phyloP scores from a whole-genome alignment of 2,113 vertebrate genomes.

The Podarcis muralis region DNA sequence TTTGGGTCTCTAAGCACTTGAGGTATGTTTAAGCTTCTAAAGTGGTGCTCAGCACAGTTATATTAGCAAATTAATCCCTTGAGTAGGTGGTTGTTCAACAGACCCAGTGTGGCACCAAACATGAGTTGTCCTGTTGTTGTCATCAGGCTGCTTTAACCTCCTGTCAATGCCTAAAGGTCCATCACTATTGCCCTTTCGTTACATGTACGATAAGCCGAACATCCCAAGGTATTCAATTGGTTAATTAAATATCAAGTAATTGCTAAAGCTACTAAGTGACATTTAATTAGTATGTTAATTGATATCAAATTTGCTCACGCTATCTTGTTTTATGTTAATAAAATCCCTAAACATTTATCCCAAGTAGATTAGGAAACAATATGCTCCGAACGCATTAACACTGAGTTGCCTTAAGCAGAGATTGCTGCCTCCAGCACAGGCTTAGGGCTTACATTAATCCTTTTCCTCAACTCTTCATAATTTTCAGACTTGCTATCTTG shows the following conservation, averaged over 20 bases:
- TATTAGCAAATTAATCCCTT: slow-evolving; percentile 63
- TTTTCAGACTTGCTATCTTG: background rate
- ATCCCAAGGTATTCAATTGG: slow-evolving; percentile 69
- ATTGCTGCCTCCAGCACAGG: slow-evolving; percentile 17
- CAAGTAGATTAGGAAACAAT: slow-evolving; percentile 69
- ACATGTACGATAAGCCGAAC: slow-evolving; percentile 61
- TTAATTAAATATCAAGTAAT: slow-evolving; percentile 79
- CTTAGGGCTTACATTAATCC: slow-evolving; percentile 30
- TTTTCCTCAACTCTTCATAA: slow-evolving; percentile 20
- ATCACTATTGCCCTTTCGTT: slow-evolving; percentile 70
- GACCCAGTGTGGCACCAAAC: slow-evolving; percentile 34
- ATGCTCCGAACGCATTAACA: slow-evolving; percentile 56
- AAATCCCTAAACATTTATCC: slow-evolving; percentile 71
- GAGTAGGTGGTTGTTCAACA: slow-evolving; percentile 8
- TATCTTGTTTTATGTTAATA: slow-evolving; percentile 78
- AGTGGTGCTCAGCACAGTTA: slow-evolving; percentile 35
- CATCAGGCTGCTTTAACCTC: slow-evolving; percentile 57
- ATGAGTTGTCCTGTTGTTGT: slow-evolving; percentile 47
- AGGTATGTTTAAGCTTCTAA: slow-evolving; percentile 54
- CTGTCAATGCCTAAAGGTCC: slow-evolving; percentile 58
- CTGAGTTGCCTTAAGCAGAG: slow-evolving; percentile 49
- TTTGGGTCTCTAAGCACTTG: slow-evolving; percentile 41
- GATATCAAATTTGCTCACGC: slow-evolving; percentile 71
- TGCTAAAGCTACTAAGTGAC: slow-evolving; percentile 75
- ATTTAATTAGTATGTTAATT: slow-evolving; percentile 79